Evolutionary conservation across 2,797 vertebrate genomes (phyloP).

Genomic region (Streptopelia turtur): DNA sequence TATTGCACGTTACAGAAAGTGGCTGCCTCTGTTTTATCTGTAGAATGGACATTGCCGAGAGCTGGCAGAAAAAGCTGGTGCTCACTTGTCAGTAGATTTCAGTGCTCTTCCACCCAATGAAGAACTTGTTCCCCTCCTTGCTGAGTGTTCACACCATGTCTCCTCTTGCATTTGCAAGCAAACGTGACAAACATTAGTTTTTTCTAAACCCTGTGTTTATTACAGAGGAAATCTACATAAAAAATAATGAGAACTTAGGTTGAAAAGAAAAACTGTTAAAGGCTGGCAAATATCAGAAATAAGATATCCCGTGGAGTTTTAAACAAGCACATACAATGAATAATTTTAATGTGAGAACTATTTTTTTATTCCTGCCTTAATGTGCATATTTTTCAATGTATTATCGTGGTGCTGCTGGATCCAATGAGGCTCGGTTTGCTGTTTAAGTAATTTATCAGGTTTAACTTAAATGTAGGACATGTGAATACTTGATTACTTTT

Average conservation of each 20-base stretch:
- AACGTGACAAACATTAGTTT: background rate
- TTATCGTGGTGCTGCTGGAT: background rate
- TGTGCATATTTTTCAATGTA: background rate
- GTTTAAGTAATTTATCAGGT: slow-evolving; percentile 39
- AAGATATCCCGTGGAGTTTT: background rate
- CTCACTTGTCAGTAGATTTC: background rate
- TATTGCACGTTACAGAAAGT: background rate
- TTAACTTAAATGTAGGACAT: background rate
- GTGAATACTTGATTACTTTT: slow-evolving; percentile 43
- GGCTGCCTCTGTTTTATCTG: background rate
- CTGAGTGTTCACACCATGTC: background rate
- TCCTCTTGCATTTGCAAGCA: background rate
- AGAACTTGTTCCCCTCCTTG: background rate
- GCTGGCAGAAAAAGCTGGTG: background rate
- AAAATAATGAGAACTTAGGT: background rate
- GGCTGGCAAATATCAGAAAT: background rate
- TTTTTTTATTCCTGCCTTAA: background rate
- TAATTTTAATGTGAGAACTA: background rate
- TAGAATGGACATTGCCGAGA: background rate
- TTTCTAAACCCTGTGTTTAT: background rate
- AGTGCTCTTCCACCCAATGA: background rate
- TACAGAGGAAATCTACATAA: background rate
- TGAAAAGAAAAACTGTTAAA: background rate
- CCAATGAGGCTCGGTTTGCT: background rate
- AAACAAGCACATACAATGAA: background rate